A percentile compares a stretch with the other conserved stretches of the same genome.
Conservation (phyloP, 2,113 vertebrate species). For the Colossoma macropomum region DNA sequence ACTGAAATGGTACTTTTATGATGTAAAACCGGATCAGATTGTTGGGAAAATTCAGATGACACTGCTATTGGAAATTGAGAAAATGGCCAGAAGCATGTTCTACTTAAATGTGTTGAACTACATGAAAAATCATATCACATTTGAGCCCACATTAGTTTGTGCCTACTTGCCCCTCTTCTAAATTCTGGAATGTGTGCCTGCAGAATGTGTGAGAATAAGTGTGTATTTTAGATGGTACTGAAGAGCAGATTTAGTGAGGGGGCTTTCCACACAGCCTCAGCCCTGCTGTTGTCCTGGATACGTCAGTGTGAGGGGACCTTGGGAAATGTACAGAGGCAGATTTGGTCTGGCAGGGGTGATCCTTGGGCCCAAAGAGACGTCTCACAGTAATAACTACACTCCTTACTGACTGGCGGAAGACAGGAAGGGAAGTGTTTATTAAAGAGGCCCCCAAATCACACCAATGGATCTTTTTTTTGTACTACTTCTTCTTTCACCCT, state of each 20-base stretch:
- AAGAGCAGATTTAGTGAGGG: slow-evolving; percentile 26
- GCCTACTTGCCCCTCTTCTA: no score
- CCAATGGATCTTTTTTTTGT: not conserved
- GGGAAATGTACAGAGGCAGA: slow-evolving; percentile 4
- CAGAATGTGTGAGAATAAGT: no score
- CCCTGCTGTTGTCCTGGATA: slow-evolving; percentile 24
- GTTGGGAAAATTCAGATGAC: no score
- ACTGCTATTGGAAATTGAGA: no score
- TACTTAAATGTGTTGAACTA: no score
- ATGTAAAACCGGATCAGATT: no score
- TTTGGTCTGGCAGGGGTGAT: slow-evolving; percentile 12
- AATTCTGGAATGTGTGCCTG: no score
- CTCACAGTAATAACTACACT: slow-evolving; percentile 23
- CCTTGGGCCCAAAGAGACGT: slow-evolving; percentile 29
- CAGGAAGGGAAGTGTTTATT: not conserved
- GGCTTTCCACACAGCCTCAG: slow-evolving; percentile 11
- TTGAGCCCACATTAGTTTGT: no score
- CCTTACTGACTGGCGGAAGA: not conserved
- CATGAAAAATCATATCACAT: no score
- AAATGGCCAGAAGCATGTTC: no score
- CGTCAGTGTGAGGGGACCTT: slow-evolving; percentile 18
- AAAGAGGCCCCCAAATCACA: slow-evolving; percentile 23
- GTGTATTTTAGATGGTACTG: no score
- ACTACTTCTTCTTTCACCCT: not conserved
- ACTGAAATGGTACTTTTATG: no score